phyloP scores from a whole-genome alignment of 64 coral and sea anemone genomes.

The Exaiptasia diaphana region DNA sequence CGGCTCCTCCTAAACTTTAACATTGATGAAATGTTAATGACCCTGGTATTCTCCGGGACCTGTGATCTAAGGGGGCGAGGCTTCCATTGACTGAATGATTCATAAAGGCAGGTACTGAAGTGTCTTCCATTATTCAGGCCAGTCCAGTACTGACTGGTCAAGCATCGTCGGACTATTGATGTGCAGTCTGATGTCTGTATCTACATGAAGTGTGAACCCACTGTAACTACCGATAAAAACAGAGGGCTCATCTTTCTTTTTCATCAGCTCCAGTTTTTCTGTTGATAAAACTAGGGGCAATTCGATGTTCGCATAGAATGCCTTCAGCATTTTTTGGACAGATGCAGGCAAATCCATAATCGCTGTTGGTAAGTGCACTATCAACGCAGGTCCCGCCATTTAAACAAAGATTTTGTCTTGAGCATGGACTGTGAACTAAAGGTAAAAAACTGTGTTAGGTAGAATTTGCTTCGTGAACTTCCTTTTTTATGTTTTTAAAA shows the following conservation, averaged over 20 bases:
- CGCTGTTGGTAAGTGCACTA: conserved; percentile 52
- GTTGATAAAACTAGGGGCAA: too few species aligned
- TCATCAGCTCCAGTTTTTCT: too few species aligned
- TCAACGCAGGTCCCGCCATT: conserved; percentile 84
- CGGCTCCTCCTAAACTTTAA: too few species aligned
- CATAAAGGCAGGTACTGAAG: too few species aligned
- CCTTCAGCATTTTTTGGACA: conserved; percentile 50
- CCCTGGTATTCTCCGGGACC: too few species aligned
- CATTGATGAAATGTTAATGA: too few species aligned
- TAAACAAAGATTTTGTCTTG: conserved; percentile 49
- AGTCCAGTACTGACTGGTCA: too few species aligned
- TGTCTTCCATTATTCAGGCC: too few species aligned
- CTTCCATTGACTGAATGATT: too few species aligned
- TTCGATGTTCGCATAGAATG: conserved; percentile 54
- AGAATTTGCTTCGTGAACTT: neutral
- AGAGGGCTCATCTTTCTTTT: neutral
- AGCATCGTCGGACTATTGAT: too few species aligned
- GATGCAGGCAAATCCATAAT: conserved; percentile 76
- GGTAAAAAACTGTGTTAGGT: neutral
- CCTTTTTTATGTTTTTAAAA: neutral
- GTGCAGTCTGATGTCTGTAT: neutral
- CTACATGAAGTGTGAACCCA: neutral
- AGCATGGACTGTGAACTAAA: conserved; percentile 57
- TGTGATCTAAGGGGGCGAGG: too few species aligned
- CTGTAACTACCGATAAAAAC: neutral